A percentile compares a stretch with the other conserved stretches of the same genome.
phyloP scores from a whole-genome alignment of 2,888 invertebrate genomes.

The Apocheima hispidaria region DNA sequence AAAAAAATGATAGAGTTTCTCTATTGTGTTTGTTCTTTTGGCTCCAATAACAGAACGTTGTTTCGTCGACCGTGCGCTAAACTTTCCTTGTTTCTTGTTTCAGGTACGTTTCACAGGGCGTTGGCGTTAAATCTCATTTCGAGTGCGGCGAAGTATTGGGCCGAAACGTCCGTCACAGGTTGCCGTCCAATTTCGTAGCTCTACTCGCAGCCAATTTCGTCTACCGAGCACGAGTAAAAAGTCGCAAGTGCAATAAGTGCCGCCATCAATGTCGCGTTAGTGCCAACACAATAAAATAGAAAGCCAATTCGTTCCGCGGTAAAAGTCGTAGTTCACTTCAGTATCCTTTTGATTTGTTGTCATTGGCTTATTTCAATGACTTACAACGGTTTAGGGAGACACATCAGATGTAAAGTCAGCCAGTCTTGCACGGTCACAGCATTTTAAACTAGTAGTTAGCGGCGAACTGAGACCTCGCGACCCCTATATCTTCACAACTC shows the following conservation, averaged over 20 bases:
- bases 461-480: no score
- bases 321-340: slow-evolving; percentile 53
- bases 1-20: neutral
- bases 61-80: slow-evolving; percentile 32
- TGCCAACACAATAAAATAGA: slow-evolving; percentile 82
- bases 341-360: no score
- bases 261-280: slow-evolving; percentile 82
- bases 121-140: slow-evolving; percentile 38
- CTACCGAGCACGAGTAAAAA: slow-evolving; percentile 66
- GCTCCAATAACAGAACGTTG: slow-evolving; percentile 14
- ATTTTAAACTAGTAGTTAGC: no score
- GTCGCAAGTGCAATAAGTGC: slow-evolving; percentile 80
- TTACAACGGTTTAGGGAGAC: no score
- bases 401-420: no score
- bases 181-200: slow-evolving; percentile 62
- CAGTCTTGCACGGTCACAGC: no score
- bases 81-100: slow-evolving; percentile 53
- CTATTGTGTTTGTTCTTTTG: neutral
- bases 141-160: slow-evolving; percentile 48
- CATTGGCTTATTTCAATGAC: no score
- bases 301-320: slow-evolving; percentile 69
- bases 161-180: slow-evolving; percentile 42
- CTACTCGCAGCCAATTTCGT: slow-evolving; percentile 61
- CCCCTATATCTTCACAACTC: no score
- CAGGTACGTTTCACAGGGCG: slow-evolving; percentile 60